Evolutionary conservation across 1,140 invertebrate genomes (phyloP).

Genomic region (Myzus persicae): DNA sequence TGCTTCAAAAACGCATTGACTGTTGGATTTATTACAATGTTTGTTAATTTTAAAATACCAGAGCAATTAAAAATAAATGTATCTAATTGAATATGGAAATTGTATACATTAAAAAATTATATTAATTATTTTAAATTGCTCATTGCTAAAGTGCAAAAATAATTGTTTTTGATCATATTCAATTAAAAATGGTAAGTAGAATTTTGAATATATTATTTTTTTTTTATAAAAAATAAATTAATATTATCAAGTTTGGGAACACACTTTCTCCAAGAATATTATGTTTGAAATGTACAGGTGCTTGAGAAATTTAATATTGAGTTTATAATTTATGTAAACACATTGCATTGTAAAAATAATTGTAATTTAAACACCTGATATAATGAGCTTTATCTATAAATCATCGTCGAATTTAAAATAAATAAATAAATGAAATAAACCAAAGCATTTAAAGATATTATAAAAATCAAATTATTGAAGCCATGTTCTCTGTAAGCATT

Average conservation of each 20-base stretch:
- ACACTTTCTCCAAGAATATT: neutral
- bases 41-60: neutral
- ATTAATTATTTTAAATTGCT: neutral
- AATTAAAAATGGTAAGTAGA: neutral
- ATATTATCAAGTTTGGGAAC: neutral
- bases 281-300: neutral
- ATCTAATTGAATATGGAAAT: neutral
- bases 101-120: neutral
- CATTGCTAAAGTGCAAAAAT: neutral
- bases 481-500: fast-evolving
- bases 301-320: neutral
- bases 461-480: neutral
- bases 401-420: neutral
- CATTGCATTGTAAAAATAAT: no score
- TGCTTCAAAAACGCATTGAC: neutral
- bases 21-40: neutral
- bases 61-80: neutral
- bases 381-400: no score
- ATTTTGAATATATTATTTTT: neutral
- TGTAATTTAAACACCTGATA: no score
- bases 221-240: neutral
- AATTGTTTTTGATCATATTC: neutral
- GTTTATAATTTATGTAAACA: neutral
- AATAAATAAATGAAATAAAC: neutral
- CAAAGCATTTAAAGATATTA: neutral